Percentiles rank a stretch among this genome's conserved stretches.
phyloP scores from a whole-genome alignment of 2,113 vertebrate genomes.

The Alouatta palliata region DNA sequence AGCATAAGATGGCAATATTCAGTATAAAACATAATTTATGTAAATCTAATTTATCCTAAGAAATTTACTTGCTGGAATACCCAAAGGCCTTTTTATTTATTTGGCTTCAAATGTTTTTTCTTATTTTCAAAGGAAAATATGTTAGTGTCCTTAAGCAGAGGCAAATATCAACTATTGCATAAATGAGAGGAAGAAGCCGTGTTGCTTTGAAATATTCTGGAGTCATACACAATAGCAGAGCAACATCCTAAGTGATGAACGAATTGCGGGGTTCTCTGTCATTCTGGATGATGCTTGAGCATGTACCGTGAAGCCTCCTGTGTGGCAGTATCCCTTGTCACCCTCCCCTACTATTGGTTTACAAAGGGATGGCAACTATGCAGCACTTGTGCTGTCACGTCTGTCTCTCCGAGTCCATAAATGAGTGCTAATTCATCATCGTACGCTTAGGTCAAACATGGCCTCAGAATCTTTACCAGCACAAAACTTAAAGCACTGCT shows the following conservation, averaged over 20 bases:
- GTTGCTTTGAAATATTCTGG: background rate
- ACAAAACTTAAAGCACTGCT: background rate
- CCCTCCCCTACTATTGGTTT: background rate
- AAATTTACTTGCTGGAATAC: background rate
- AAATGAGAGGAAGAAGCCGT: background rate
- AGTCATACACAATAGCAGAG: background rate
- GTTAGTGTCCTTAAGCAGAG: background rate
- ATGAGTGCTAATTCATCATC: background rate
- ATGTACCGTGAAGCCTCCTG: background rate
- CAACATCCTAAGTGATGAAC: background rate
- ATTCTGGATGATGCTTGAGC: background rate
- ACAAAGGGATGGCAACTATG: background rate
- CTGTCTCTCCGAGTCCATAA: background rate
- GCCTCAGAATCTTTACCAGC: background rate
- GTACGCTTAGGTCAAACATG: background rate
- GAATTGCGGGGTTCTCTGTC: background rate
- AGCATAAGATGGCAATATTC: background rate
- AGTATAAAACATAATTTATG: background rate
- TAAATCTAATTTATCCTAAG: background rate
- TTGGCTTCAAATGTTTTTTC: conserved; percentile 17
- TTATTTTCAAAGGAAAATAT: conserved; percentile 9
- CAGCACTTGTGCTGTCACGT: background rate
- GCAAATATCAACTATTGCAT: background rate
- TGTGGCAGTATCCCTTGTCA: background rate
- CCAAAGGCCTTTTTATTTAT: background rate